phyloP scores from a whole-genome alignment of 2,113 vertebrate species.

The Anoplopoma fimbria region DNA sequence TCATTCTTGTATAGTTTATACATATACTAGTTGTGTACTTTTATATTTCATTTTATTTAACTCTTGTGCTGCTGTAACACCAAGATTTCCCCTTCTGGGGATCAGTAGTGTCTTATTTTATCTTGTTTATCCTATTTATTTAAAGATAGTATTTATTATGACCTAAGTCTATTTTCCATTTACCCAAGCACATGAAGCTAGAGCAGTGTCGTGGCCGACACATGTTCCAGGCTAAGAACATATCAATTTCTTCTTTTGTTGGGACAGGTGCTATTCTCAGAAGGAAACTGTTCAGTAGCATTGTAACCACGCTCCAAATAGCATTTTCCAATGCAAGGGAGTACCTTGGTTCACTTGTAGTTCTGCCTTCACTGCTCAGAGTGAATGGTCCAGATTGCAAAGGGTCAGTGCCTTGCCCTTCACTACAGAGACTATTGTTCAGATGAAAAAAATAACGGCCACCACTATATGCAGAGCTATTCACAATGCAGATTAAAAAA shows the following conservation, averaged over 20 bases:
- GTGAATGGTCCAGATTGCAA: background rate
- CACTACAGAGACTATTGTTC: slow-evolving; percentile 7
- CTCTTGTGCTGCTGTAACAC: background rate
- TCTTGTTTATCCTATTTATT: background rate
- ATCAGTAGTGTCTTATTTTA: background rate
- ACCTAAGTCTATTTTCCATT: background rate
- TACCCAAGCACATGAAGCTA: background rate
- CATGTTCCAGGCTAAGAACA: background rate
- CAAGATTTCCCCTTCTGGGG: background rate
- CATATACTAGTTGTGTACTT: background rate
- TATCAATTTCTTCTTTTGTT: background rate
- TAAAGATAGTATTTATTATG: background rate
- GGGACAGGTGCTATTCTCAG: background rate
- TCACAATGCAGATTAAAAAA: background rate
- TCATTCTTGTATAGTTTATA: background rate
- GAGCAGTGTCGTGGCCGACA: background rate
- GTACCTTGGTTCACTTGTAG: background rate
- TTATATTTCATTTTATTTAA: background rate
- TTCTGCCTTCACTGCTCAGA: background rate
- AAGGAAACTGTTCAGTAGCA: slow-evolving; percentile 5
- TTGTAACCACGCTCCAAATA: slow-evolving; percentile 26
- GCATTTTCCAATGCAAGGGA: slow-evolving; percentile 9
- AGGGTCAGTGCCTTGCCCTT: slow-evolving; percentile 29
- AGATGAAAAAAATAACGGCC: background rate
- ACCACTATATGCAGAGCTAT: background rate